Evolutionary conservation across 1,140 invertebrate genomes (phyloP), one percentile per base, ranked within the genome.

Genomic region (Bombus affinis): DNA sequence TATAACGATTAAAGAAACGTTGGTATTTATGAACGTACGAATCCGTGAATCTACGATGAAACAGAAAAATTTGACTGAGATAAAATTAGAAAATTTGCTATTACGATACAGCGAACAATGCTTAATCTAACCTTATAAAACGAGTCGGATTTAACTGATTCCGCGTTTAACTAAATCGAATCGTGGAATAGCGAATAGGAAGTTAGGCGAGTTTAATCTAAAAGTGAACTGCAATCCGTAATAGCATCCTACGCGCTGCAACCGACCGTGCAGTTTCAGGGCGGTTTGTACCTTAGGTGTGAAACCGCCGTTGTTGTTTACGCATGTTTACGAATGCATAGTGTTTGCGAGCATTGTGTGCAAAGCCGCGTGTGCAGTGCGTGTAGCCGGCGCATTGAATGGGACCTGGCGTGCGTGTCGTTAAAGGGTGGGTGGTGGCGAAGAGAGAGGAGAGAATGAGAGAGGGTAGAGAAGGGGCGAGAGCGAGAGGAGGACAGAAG

Each of bases 281-380:
- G 47, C 53, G 37, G 90, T 59, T 90, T 81, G 89, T 90, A 88
- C 86, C 83, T 86, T 89, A 94, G 93, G 94, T 94, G 94, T 93
- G 94, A 95, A 95, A 94, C 93, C 92, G 83, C 88, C 84, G 92
- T 91, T 91, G 92, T 92, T 94, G 93, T 95, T 95, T 94, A 94
- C 93, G 92, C 93, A 91, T 94, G 93, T 95, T 95, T 95, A 94
- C 93, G 92, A 94, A 95, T 95, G 94, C 93, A 95, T 94, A 94
- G 94, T 94, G 94, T 94, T 95, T 95, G 93, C 94, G 85, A 93
- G 94, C 92, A 94, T 94, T 94, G 93, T 94, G 90, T 94, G 91
- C 91, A 84, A 66, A 89, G 86, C 90, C 91, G 84, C 90, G 91
- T 89, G 91, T 92, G 89, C 92, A 92, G 89, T 91, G 90, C 92